Evolutionary conservation across 2,797 vertebrate genomes (phyloP).

Genomic region (Enteromius fasciolatus): DNA sequence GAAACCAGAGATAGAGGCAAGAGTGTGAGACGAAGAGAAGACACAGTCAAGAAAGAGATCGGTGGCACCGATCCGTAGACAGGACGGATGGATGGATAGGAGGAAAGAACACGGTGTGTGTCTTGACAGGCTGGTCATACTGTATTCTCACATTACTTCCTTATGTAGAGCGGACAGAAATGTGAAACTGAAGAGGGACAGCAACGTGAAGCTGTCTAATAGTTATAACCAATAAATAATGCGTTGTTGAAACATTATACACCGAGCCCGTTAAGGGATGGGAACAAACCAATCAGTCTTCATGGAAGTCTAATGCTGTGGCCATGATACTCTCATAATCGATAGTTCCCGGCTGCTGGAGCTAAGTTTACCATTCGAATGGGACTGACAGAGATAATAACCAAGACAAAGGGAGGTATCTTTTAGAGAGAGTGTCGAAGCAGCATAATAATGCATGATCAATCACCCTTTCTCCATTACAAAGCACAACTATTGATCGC

Average conservation of each 20-base stretch:
- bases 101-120: slow-evolving; percentile 23
- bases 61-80: neutral
- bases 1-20: slow-evolving; percentile 44
- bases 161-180: neutral
- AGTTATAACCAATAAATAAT: neutral
- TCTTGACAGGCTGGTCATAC: slow-evolving; percentile 9
- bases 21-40: slow-evolving; percentile 36
- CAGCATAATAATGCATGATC: slow-evolving; percentile 28
- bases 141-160: slow-evolving; percentile 19
- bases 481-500: slow-evolving; percentile 40
- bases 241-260: slow-evolving; percentile 24
- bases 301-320: slow-evolving; percentile 62
- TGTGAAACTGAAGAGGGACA: neutral
- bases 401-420: slow-evolving; percentile 25
- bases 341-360: slow-evolving; percentile 44
- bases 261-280: neutral
- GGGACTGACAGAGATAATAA: slow-evolving; percentile 1
- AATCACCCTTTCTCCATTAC: slow-evolving; percentile 22
- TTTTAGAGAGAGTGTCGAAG: slow-evolving; percentile 21
- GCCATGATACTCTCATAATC: slow-evolving; percentile 52
- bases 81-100: slow-evolving; percentile 12
- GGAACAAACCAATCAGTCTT: slow-evolving; percentile 54
- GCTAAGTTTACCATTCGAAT: slow-evolving; percentile 17
- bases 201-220: neutral
- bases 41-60: neutral